Evolutionary conservation across 1,140 invertebrate species (phyloP).

Genomic region (Zaprionus lachaisei): DNA sequence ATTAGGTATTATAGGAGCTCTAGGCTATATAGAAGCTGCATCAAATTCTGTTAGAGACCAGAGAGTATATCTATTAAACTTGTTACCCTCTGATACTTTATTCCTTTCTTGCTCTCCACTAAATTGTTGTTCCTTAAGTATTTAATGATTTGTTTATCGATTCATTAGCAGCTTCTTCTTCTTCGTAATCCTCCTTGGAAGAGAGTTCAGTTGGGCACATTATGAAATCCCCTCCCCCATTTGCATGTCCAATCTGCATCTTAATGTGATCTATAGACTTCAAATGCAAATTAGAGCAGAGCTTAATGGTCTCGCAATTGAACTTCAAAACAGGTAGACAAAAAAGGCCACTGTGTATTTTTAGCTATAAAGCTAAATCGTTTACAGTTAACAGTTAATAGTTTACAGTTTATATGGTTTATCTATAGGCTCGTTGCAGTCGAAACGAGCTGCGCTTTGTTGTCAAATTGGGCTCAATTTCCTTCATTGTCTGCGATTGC

Average conservation of each 20-base stretch:
- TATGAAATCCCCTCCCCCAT: neutral
- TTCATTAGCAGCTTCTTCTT: no score
- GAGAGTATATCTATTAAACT: no score
- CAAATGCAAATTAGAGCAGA: neutral
- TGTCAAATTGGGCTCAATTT: slow-evolving; percentile 25
- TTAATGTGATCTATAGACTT: neutral
- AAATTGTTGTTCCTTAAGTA: no score
- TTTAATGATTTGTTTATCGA: no score
- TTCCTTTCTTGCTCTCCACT: no score
- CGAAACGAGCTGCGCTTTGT: slow-evolving; percentile 21
- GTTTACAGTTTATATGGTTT: slow-evolving; percentile 8
- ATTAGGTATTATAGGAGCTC: no score
- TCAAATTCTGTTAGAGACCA: no score
- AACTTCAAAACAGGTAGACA: neutral
- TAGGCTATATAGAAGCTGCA: no score
- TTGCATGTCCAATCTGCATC: neutral
- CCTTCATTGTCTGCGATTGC: slow-evolving; percentile 26
- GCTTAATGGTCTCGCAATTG: neutral
- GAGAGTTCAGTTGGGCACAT: neutral
- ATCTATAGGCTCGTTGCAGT: neutral
- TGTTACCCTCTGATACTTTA: no score
- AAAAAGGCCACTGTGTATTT: neutral
- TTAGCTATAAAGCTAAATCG: neutral
- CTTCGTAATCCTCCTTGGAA: no score
- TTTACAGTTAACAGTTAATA: neutral